Evolutionary conservation across 2,113 vertebrate genomes (phyloP).

Genomic region (Clupea harengus): DNA sequence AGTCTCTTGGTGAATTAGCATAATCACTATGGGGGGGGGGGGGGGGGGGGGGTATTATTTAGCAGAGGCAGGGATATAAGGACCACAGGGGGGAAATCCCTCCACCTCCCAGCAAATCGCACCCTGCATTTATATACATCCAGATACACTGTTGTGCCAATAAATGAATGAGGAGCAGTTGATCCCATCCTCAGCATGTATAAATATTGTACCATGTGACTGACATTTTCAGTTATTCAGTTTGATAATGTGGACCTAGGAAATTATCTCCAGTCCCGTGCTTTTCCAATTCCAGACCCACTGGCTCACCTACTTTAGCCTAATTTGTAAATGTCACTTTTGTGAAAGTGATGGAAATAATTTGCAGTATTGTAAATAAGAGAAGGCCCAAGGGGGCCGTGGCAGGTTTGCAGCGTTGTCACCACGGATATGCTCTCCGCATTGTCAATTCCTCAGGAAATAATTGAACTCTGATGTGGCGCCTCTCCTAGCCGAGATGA

Average conservation of each 20-base stretch:
- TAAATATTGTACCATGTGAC: constrained; percentile 57
- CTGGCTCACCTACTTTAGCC: constrained; percentile 66
- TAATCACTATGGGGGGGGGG: no score
- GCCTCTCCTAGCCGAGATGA: constrained; percentile 38
- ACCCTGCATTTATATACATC: neutral
- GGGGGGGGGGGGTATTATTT: no score
- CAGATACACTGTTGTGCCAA: neutral
- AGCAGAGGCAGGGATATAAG: no score
- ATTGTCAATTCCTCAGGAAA: constrained; percentile 46
- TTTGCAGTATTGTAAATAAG: constrained; percentile 54
- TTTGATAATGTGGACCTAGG: constrained; percentile 68
- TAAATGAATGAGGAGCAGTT: neutral
- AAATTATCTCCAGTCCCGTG: constrained; percentile 68
- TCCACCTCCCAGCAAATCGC: no score
- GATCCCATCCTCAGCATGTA: constrained; percentile 31
- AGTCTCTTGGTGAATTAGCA: no score
- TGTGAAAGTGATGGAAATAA: constrained; percentile 65
- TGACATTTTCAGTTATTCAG: constrained; percentile 71
- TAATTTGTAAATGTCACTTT: constrained; percentile 75
- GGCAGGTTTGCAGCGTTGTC: constrained; percentile 42
- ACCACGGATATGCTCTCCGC: constrained; percentile 37
- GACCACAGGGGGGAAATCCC: no score
- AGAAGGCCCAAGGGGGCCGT: constrained; percentile 14
- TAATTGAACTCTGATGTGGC: constrained; percentile 54
- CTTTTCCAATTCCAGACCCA: constrained; percentile 69